Base-by-base conservation (phyloP, 2,797 vertebrate species). In the Cuculus canorus region DNA sequence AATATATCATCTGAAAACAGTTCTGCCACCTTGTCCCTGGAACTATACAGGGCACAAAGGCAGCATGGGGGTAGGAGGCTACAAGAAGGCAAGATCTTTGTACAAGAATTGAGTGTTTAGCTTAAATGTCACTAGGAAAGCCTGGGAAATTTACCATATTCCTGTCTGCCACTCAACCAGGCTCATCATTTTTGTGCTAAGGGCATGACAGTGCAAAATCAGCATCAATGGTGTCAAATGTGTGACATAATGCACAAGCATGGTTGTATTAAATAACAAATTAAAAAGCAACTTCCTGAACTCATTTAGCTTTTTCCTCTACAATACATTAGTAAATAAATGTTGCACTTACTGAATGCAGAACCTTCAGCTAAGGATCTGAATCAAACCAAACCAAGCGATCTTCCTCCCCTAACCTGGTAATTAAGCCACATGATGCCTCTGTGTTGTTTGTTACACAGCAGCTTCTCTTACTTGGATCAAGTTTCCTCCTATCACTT, bases 401-500 rank as follows among this genome's bases (percentile, higher is more conserved):
- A 72, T 37, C 53, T 83, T 63, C 22, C 59, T 84, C 30, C 21
- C 19, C 6, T 8, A 13, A 35, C 68, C 41, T 0, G 2, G 24
- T 63, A 86, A 86, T 92, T 80, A 82, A 91, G 53, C 37, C 57
- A 84, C 39, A 59, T 9, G 59, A 72, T 52, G 48, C 24, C 30
- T 17, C 56, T 60, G 39, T 69, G 68, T 39, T 76, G 54, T 82
- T 91, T 88, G 78, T 90, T 93, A 61, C 45, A 61, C 48, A 90
- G 73, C 79, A 78, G 83, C 71, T 90, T 92, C 83, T 91, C 79
- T 95, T 94, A 48, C 65, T 95, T 85, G 83, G 71, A 96, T 83
- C 71, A 88, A 88, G 84, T 96, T 96, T 92, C 70, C 89, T 95
- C 92, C 70, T 79, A 95, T 94, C 92, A 87, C 59, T 96, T 93